Percentiles rank a stretch among this genome's conserved stretches.
Conservation (phyloP, 2,888 invertebrate species). For the Acanthacorydalis orientalis region DNA sequence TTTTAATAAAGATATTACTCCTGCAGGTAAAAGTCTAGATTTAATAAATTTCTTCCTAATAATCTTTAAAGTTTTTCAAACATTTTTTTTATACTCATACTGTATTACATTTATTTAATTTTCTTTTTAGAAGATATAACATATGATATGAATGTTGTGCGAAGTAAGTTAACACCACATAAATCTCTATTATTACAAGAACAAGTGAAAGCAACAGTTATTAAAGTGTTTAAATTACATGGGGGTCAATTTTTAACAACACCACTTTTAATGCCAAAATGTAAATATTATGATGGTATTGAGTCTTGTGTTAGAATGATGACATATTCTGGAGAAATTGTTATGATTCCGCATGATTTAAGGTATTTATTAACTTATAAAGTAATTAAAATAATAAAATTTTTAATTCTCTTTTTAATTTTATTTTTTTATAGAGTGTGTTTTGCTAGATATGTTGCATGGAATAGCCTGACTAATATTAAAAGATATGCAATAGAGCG, state of each 20-base stretch:
- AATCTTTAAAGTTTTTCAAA: not conserved
- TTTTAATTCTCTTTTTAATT: not conserved
- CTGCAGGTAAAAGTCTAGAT: conserved; percentile 11
- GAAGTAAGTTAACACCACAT: not conserved
- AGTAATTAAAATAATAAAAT: not conserved
- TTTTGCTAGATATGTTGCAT: conserved; percentile 68
- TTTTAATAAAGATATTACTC: conserved; percentile 30
- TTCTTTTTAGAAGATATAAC: conserved; percentile 59
- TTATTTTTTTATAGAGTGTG: conserved; percentile 32
- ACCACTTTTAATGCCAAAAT: conserved; percentile 65
- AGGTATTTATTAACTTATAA: conserved; percentile 25
- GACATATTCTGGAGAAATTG: conserved; percentile 73
- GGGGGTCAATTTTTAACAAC: conserved; percentile 67
- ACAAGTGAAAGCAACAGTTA: conserved; percentile 19
- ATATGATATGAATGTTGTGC: conserved; percentile 46
- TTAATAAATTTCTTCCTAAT: not conserved
- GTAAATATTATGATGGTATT: conserved; percentile 36
- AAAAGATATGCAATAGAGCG: conserved; percentile 76
- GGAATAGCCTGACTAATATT: conserved; percentile 57
- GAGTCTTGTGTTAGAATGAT: conserved; percentile 61
- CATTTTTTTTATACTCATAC: not conserved
- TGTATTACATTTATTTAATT: conserved; percentile 8
- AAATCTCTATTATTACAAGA: conserved; percentile 16
- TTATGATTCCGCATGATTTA: conserved; percentile 73
- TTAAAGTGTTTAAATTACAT: conserved; percentile 51